Evolutionary conservation across 2,797 vertebrate species (phyloP), one percentile per base, ranked within the genome.

Genomic region (Chiloscyllium punctatum): DNA sequence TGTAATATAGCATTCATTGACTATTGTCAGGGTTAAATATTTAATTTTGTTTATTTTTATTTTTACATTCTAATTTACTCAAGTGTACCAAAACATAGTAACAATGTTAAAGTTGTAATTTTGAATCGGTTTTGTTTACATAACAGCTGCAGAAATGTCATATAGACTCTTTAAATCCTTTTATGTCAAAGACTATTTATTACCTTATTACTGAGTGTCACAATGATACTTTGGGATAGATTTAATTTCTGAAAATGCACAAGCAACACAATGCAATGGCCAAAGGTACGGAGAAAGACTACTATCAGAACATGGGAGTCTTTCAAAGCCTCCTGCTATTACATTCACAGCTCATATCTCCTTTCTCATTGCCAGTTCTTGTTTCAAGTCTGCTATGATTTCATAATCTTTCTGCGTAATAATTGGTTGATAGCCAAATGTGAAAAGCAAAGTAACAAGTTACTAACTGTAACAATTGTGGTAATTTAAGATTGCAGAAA

Each of bases 401-500:
- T 42, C 71, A 91, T 57, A 95, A 37, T 57, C 94, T 77, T 77
- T 21, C 69, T 18, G 16, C 16, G 74, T 8, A 53, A 74, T 94
- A 48, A 7, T n/a, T 53, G 94, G 48, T 48, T 77, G 51, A n/a
- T 53, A 5, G 48, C 71, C 92, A 74, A 91, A 33, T 53, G 71
- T 95, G 71, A 77, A 77, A 74, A 69, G n/a, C n/a, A 92, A 95
- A 95, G 48, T 77, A 53, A 9, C 48, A 77, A 57, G 11, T 94
- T 30, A 53, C 27, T 53, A 77, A 51, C 42, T n/a, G 48, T 51
- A 66, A 71, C 92, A 72, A 94, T 42, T 72, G 30, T 74, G 15
- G 37, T 8, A 69, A 74, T 74, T 74, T 25, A 6, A 51, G 33
- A 15, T 53, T n/a, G 6, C 13, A 94, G 9, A 15, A 94, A 94